Evolutionary conservation across 2,113 vertebrate genomes (phyloP).

Genomic region (Cnemophilus loriae): DNA sequence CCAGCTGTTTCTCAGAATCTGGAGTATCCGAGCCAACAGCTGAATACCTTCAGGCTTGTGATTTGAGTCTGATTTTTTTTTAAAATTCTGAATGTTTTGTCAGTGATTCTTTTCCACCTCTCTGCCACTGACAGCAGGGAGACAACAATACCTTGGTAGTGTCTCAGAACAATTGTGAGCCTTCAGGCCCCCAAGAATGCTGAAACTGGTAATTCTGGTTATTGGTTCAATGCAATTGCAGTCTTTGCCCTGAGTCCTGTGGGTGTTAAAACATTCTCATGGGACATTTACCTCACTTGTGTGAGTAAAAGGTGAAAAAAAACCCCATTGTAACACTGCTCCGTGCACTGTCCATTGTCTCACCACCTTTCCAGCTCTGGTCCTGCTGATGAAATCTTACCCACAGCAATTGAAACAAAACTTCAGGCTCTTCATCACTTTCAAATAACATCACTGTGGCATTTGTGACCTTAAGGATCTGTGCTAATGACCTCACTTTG

Average conservation of each 20-base stretch:
- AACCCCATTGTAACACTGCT: rapidly evolving
- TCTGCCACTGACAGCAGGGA: not conserved
- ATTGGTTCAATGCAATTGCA: not conserved
- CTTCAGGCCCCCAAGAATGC: not conserved
- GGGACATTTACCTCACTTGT: not conserved
- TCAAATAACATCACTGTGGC: not conserved
- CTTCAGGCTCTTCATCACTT: not conserved
- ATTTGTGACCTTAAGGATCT: not conserved
- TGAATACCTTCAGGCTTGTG: not conserved
- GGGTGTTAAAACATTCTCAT: not conserved
- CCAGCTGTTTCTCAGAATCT: constrained; percentile 43
- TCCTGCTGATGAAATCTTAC: not conserved
- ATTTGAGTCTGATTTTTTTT: not conserved
- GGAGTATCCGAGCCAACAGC: not conserved
- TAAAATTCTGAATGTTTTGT: not conserved
- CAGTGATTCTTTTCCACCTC: not conserved
- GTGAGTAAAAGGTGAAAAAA: not conserved
- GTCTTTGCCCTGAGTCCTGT: not conserved
- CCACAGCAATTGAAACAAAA: not conserved
- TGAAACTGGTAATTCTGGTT: not conserved
- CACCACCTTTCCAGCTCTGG: not conserved
- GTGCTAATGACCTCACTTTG: not conserved
- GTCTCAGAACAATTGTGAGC: not conserved
- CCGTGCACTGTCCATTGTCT: rapidly evolving
- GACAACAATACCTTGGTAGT: not conserved